Percentiles rank a stretch among this genome's conserved stretches.
phyloP scores from a whole-genome alignment of 2,888 invertebrate genomes.

The Anoplius nigerrimus region DNA sequence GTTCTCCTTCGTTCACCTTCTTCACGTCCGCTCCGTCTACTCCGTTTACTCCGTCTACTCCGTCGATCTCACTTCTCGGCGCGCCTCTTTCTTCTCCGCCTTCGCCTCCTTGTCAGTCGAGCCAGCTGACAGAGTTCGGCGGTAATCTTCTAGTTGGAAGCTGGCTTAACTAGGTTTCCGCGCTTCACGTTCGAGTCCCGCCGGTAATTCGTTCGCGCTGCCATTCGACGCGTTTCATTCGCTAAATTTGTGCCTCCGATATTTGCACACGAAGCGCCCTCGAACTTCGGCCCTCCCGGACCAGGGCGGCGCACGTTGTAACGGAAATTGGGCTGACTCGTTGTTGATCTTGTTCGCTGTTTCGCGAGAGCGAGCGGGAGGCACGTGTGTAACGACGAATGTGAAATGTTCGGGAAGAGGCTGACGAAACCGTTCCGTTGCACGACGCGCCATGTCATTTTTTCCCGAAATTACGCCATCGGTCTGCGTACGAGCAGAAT shows the following conservation, averaged over 20 bases:
- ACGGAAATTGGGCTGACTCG: too few species aligned
- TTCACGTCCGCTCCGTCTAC: neutral
- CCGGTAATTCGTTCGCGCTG: slow-evolving; percentile 48
- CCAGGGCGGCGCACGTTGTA: too few species aligned
- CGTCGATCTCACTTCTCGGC: too few species aligned
- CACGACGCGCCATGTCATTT: too few species aligned
- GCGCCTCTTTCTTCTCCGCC: neutral
- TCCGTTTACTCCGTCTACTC: too few species aligned
- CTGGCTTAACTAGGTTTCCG: slow-evolving; percentile 24
- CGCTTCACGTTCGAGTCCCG: slow-evolving; percentile 26
- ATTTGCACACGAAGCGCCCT: slow-evolving; percentile 9
- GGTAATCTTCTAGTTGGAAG: slow-evolving; percentile 28
- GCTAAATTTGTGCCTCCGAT: slow-evolving; percentile 17
- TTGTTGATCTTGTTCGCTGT: too few species aligned
- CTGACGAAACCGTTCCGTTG: too few species aligned
- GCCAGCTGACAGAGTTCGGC: slow-evolving; percentile 43
- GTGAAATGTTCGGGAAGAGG: too few species aligned
- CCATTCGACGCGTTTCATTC: slow-evolving; percentile 33
- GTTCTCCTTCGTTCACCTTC: slow-evolving; percentile 8
- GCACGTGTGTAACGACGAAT: too few species aligned
- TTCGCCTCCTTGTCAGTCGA: neutral
- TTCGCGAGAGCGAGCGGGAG: too few species aligned
- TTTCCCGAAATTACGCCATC: too few species aligned
- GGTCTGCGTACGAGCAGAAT: too few species aligned
- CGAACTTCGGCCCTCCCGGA: slow-evolving; percentile 11